phyloP scores from a whole-genome alignment of 2,888 invertebrate species.

The Heliconius charithonia region DNA sequence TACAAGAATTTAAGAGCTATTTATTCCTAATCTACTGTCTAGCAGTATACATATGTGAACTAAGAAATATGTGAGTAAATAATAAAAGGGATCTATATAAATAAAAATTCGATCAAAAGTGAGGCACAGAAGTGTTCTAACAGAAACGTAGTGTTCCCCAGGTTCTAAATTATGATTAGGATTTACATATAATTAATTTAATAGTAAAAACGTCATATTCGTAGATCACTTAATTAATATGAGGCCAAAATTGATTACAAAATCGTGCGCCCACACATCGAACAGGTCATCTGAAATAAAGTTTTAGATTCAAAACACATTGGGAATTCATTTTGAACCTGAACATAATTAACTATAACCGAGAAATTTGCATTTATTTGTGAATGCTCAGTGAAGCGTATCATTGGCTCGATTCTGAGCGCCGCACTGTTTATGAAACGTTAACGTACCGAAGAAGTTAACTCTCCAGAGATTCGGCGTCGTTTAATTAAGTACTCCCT shows the following conservation, averaged over 20 bases:
- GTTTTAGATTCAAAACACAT: slow-evolving; percentile 42
- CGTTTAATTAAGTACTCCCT: slow-evolving; percentile 52
- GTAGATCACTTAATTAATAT: slow-evolving; percentile 4
- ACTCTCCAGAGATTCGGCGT: slow-evolving; percentile 40
- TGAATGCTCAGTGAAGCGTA: slow-evolving; percentile 35
- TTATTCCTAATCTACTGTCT: not conserved
- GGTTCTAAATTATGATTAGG: too few species aligned
- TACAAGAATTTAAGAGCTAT: slow-evolving; percentile 26
- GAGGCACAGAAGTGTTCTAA: too few species aligned
- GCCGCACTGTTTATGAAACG: slow-evolving; percentile 37
- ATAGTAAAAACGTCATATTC: slow-evolving; percentile 15
- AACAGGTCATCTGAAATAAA: slow-evolving; percentile 36
- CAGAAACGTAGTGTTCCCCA: too few species aligned
- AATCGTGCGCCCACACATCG: slow-evolving; percentile 22
- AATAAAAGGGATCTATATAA: not conserved
- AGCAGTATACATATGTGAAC: not conserved
- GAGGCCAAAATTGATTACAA: slow-evolving; percentile 25
- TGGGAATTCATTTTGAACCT: slow-evolving; percentile 39
- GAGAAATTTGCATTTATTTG: slow-evolving; percentile 47
- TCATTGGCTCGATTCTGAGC: slow-evolving; percentile 31
- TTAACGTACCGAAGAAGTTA: slow-evolving; percentile 41
- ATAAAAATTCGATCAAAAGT: not conserved
- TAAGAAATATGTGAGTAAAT: not conserved
- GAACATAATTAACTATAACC: slow-evolving; percentile 41
- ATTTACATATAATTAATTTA: not conserved